Percentiles rank a stretch among this genome's conserved stretches.
Evolutionary conservation across 1,140 invertebrate genomes (phyloP).

Genomic region (Scaptomyza hsui): DNA sequence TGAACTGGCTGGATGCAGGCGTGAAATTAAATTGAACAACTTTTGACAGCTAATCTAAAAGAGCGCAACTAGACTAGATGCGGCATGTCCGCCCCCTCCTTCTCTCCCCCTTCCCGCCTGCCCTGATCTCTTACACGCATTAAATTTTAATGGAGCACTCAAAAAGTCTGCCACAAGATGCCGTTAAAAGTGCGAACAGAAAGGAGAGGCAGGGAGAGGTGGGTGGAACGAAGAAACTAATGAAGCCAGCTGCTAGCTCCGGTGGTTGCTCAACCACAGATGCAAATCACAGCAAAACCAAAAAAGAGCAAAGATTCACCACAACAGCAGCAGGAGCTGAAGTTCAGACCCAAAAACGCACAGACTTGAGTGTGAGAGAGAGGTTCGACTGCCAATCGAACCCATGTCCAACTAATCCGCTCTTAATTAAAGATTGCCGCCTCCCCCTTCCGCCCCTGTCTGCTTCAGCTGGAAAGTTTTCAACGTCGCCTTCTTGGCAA

Average conservation of each 20-base stretch:
- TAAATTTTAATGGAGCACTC: slow-evolving; percentile 80
- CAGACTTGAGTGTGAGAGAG: not conserved
- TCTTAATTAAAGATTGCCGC: slow-evolving; percentile 83
- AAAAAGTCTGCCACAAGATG: slow-evolving; percentile 71
- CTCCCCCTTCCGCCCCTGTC: not conserved
- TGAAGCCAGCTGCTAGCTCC: slow-evolving; percentile 67
- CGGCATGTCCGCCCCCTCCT: slow-evolving; percentile 8
- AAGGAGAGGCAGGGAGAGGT: not conserved
- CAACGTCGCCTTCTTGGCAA: slow-evolving; percentile 29
- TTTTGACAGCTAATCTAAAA: slow-evolving; percentile 77
- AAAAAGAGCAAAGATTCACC: slow-evolving; percentile 77
- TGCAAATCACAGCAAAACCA: slow-evolving; percentile 77
- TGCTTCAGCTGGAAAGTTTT: slow-evolving; percentile 39
- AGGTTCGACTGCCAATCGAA: slow-evolving; percentile 52
- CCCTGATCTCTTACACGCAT: slow-evolving; percentile 74
- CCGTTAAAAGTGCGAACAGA: slow-evolving; percentile 25
- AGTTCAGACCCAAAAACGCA: not conserved
- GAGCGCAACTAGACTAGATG: slow-evolving; percentile 50
- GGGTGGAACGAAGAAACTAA: slow-evolving; percentile 48
- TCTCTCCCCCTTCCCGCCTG: not conserved
- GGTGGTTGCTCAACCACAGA: slow-evolving; percentile 78
- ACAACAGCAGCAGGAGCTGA: not conserved
- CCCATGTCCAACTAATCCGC: slow-evolving; percentile 83
- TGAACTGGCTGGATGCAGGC: too few species aligned
- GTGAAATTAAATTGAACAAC: slow-evolving; percentile 81